A percentile compares a stretch with the other conserved stretches of the same genome.
Evolutionary conservation across 2,113 vertebrate species (phyloP).

Genomic region (Ornithorhynchus anatinus): DNA sequence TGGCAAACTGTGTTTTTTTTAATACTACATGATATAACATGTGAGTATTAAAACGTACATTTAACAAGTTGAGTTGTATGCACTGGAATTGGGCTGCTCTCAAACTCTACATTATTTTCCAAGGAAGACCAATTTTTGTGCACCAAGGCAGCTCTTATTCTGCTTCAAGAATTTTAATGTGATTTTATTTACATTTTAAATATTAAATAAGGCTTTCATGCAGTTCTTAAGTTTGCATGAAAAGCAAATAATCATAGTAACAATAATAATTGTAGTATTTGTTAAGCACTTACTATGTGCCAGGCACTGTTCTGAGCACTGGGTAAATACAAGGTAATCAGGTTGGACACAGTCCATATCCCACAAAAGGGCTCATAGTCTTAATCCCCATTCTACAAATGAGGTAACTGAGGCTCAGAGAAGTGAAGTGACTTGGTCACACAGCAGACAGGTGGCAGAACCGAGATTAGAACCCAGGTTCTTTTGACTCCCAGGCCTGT

Average conservation of each 20-base stretch:
- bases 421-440: too few relatives aligned
- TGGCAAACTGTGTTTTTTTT: conserved; percentile 59
- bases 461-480: too few relatives aligned
- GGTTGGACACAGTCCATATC: too few relatives aligned
- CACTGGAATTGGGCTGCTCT: conserved; percentile 58
- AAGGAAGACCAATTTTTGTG: conserved; percentile 68
- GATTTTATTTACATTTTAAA: conserved; percentile 69
- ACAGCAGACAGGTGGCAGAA: too few relatives aligned
- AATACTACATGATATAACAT: conserved; percentile 63
- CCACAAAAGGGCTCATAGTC: too few relatives aligned
- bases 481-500: too few relatives aligned
- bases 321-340: too few relatives aligned
- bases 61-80: conserved; percentile 66
- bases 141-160: conserved; percentile 66
- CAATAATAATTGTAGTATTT: too few relatives aligned
- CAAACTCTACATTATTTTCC: conserved; percentile 69
- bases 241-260: conserved; percentile 59
- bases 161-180: conserved; percentile 67
- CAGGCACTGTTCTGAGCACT: too few relatives aligned
- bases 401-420: too few relatives aligned
- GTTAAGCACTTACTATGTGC: too few relatives aligned
- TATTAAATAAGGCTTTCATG: conserved; percentile 59
- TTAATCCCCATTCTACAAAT: too few relatives aligned
- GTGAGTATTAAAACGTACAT: conserved; percentile 69
- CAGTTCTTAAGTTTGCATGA: conserved; percentile 65